These are phyloP conservation scores for Danio tinwini DNA, from an alignment of 2,797 vertebrate species.

Conservation along the genomic window DNA sequence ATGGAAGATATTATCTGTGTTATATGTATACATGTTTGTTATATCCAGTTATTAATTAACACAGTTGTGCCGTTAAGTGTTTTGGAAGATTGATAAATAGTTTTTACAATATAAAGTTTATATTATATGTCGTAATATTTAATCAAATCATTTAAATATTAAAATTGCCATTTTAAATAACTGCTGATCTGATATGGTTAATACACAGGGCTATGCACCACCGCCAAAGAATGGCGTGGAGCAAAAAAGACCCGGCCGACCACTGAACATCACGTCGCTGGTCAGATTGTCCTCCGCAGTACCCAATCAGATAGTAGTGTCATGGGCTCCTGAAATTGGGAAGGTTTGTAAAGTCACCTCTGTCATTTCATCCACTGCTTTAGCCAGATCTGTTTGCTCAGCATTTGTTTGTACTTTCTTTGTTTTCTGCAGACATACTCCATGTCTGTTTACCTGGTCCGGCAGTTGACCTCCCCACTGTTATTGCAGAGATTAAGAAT, in stretches of 20 bases:
- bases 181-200: conserved; percentile 16
- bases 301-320: conserved; percentile 97
- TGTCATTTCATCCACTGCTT: not conserved
- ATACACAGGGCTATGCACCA: conserved; percentile 87
- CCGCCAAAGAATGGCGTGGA: conserved; percentile 97
- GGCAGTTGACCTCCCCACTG: conserved; percentile 94
- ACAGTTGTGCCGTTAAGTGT: too few species aligned
- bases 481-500: conserved; percentile 94
- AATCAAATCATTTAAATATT: too few species aligned
- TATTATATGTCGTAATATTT: not conserved
- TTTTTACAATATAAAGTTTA: too few species aligned
- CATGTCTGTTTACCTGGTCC: conserved; percentile 95
- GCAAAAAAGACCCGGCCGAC: conserved; percentile 92
- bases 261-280: conserved; percentile 94
- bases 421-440: conserved; percentile 87
- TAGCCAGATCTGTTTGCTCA: not conserved
- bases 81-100: too few species aligned
- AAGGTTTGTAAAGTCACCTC: conserved; percentile 79
- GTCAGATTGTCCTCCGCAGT: conserved; percentile 93
- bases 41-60: too few species aligned
- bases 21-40: too few species aligned
- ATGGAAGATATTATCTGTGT: too few species aligned
- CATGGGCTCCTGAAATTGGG: conserved; percentile 96
- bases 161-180: not conserved
- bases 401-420: conserved; percentile 5